These are phyloP conservation scores for Apotomis turbidana DNA, from an alignment of 2,888 invertebrate species.

Conservation along the genomic window DNA sequence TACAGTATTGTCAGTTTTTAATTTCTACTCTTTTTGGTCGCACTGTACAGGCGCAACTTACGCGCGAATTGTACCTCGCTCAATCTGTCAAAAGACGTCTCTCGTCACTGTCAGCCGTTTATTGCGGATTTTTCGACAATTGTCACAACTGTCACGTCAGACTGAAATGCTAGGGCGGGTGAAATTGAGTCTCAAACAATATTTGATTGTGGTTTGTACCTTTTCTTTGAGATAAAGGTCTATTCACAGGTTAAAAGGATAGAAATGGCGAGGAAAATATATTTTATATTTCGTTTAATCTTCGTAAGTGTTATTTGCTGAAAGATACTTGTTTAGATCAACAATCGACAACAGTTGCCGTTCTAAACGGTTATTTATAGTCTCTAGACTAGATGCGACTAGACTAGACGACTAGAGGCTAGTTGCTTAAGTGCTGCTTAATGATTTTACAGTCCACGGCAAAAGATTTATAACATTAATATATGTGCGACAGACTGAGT, in stretches of 20 bases:
- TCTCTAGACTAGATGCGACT: too few relatives aligned
- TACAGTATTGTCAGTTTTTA: too few relatives aligned
- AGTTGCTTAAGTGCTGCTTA: too few relatives aligned
- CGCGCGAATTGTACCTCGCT: too few relatives aligned
- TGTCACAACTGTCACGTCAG: slow-evolving; percentile 6
- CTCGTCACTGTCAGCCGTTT: slow-evolving; percentile 17
- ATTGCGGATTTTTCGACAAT: slow-evolving; percentile 20
- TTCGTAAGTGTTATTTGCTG: slow-evolving; percentile 10
- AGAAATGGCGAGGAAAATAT: not conserved
- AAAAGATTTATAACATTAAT: too few relatives aligned
- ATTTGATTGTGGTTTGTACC: slow-evolving; percentile 16
- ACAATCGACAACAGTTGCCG: not conserved
- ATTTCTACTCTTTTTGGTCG: too few relatives aligned
- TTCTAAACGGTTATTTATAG: not conserved
- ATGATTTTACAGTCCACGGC: too few relatives aligned
- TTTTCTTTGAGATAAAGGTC: slow-evolving; percentile 10
- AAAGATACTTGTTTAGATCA: not conserved
- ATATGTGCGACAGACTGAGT: too few relatives aligned
- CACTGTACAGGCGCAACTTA: not conserved
- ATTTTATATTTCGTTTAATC: slow-evolving; percentile 8
- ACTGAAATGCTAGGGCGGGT: not conserved
- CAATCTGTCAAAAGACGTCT: slow-evolving; percentile 11
- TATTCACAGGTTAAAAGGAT: not conserved
- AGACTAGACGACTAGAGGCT: too few relatives aligned
- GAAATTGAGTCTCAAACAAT: slow-evolving; percentile 20